Base-by-base conservation (phyloP, 2,888 invertebrate genomes). In the Pycnomerus fuliginosus region DNA sequence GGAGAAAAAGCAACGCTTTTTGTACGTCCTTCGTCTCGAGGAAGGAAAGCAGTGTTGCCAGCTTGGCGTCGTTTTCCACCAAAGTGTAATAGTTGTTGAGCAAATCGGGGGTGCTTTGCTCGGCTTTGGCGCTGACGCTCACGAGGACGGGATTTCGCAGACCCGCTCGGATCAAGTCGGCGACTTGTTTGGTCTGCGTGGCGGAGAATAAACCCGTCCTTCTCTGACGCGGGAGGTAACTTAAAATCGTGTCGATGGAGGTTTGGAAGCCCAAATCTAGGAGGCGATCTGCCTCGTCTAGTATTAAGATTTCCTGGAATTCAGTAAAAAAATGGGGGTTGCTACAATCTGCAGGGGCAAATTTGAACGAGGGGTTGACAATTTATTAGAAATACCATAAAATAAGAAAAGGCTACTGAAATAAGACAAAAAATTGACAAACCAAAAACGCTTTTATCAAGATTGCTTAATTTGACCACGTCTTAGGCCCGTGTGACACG, bases 151-250 rank as follows among this genome's bases (percentile, higher is more conserved):
- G 97, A 75, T 98, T 97, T 53, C 97, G 76, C 3, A 98, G 73
- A 0, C 98, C 98, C 2, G 97, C 97, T 57, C 95, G 78, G 34
- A 97, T 89, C 8, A 99, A 74, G 61, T 92, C 88, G 49, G 91
- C 85, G 0, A 97, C 79, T 71, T 96, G 91, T 64, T 92, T 91
- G 0, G 97, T 97, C 74, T 98, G 98, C 1, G 99, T 99, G 1
- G 99, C 99, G 1, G 98, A 98, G 75, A 99, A 99, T n/a, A 99
- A 77, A 0, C 97, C 96, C 0, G 99, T 99, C 55, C 97, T 79
- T 16, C 99, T 78, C 65, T 95, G 93, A 20, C 94, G 84, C 0
- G 99, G 99, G 23, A 99, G 72, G 71, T 88, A 90, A 54, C 87
- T 85, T 2, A 99, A 76, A 56, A 99, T 97, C 10, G 87, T 87